Evolutionary conservation across 2,113 vertebrate species (phyloP), one percentile per base, ranked within the genome.

Genomic region (Strix uralensis): DNA sequence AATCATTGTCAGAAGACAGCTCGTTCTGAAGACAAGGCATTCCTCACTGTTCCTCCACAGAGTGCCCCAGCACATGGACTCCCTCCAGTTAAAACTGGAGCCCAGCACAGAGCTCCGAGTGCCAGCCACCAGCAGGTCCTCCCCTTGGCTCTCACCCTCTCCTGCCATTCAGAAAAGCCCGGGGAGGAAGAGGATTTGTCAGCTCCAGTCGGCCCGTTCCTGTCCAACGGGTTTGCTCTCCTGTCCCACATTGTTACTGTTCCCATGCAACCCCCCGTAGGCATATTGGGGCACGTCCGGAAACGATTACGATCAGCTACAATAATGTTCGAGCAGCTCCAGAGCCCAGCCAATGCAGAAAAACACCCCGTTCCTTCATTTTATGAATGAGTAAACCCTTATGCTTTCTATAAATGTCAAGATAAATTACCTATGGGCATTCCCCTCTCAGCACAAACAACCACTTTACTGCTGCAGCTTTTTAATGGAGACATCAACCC

Each of bases 261-360:
- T 96, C 96, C 94, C 97, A 71, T 32, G 95, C 86, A 92, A 47
- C 78, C 51, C 86, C 92, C 91, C 42, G 14, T 34, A 49, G 98
- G 97, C 97, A 93, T 51, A 78, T 27, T 86, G 75, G 96, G 96
- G 94, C 97, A 96, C 73, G 97, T 97, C 98, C 96, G 85, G 97
- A 95, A 97, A 89, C 29, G 94, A 97, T 97, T 40, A 29, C 87
- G 2, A 97, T 96, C 95, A 92, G 95, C 96, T 92, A 65, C 87
- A 59, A 83, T 88, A 94, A 94, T 52, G 73, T 44, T 62, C 65
- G 61, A 91, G 81, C 90, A 12, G 90, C 94, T 78, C 84, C 95
- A 25, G 93, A 95, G 96, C 96, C 36, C 87, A 57, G 69, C 69
- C 88, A 25, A 40, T 36, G 88, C 94, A 40, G 79, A 36, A 71